A percentile compares a stretch with the other conserved stretches of the same genome.
Evolutionary conservation across 2,888 invertebrate genomes (phyloP).

Genomic region (Andrena flavipes): DNA sequence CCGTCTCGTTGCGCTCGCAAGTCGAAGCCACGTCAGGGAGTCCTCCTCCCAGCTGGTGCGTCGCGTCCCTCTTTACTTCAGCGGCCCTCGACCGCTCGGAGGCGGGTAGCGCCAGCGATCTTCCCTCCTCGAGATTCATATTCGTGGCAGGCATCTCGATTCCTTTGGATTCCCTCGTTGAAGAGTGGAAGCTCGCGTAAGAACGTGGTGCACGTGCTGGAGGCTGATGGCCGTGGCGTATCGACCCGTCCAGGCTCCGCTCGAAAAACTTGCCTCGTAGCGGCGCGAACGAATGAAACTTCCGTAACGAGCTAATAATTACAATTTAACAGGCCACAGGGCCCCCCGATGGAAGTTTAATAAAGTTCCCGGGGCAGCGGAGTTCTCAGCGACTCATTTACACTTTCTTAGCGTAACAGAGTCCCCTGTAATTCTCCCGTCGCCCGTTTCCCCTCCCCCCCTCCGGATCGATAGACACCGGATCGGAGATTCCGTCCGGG

Average conservation of each 20-base stretch:
- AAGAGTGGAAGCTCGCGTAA: too few relatives aligned
- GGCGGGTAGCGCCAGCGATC: too few relatives aligned
- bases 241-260: background rate
- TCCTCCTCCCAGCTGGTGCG: too few relatives aligned
- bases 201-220: too few relatives aligned
- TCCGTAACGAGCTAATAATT: slow-evolving; percentile 36
- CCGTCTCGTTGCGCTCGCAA: too few relatives aligned
- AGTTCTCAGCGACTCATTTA: slow-evolving; percentile 31
- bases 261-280: slow-evolving; percentile 8
- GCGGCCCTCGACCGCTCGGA: too few relatives aligned
- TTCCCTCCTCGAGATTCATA: too few relatives aligned
- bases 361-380: slow-evolving; percentile 31
- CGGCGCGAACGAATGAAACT: slow-evolving; percentile 15
- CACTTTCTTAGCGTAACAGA: slow-evolving; percentile 19
- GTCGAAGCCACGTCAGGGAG: too few relatives aligned
- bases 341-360: slow-evolving; percentile 31
- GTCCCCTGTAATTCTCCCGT: background rate
- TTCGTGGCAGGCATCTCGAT: too few relatives aligned
- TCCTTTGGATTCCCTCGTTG: too few relatives aligned
- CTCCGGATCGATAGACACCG: slow-evolving; percentile 1
- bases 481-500: background rate
- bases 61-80: too few relatives aligned
- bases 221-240: too few relatives aligned
- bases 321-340: slow-evolving; percentile 33
- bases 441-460: background rate